Percentiles rank a stretch among this genome's conserved stretches.
These are phyloP conservation scores for Ianthella basta DNA, from an alignment of 37 sponge, comb jelly and placozoan species.

Conservation along the genomic window DNA sequence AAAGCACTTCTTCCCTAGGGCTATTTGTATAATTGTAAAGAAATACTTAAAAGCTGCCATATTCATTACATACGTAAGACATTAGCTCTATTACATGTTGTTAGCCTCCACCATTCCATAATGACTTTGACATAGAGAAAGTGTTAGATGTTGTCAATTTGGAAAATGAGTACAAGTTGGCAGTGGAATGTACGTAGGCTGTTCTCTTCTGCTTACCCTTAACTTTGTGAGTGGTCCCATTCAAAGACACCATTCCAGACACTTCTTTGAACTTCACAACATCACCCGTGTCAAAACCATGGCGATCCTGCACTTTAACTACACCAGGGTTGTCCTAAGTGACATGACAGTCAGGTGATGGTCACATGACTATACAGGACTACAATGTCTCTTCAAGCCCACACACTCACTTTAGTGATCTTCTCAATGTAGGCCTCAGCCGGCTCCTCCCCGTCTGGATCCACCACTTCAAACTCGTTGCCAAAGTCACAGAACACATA, in stretches of 20 bases:
- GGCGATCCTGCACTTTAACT: conserved; percentile 78
- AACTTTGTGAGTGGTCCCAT: conserved; percentile 68
- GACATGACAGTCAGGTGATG: background rate
- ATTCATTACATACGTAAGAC: too few relatives aligned
- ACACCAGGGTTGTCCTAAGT: conserved; percentile 77
- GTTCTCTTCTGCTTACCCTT: conserved; percentile 47
- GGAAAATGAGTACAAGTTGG: too few relatives aligned
- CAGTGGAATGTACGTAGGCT: too few relatives aligned
- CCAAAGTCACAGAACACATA: conserved; percentile 95
- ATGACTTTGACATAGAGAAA: too few relatives aligned
- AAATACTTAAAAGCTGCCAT: too few relatives aligned
- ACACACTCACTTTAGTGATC: conserved; percentile 70
- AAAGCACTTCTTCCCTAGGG: too few relatives aligned
- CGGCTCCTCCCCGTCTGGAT: conserved; percentile 87
- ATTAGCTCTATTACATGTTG: too few relatives aligned
- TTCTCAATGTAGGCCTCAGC: conserved; percentile 72
- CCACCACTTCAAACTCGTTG: conserved; percentile 77
- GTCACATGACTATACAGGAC: background rate
- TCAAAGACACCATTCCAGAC: conserved; percentile 85
- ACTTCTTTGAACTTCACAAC: conserved; percentile 87
- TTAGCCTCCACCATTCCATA: too few relatives aligned
- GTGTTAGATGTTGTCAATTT: too few relatives aligned
- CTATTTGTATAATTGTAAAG: too few relatives aligned
- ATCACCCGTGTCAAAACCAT: conserved; percentile 85
- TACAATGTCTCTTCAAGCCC: background rate